Percentiles rank a stretch among this genome's conserved stretches.
These are phyloP conservation scores for Bergia sp. DNA, from an alignment of 92 coral and sea anemone genomes.

Conservation along the genomic window DNA sequence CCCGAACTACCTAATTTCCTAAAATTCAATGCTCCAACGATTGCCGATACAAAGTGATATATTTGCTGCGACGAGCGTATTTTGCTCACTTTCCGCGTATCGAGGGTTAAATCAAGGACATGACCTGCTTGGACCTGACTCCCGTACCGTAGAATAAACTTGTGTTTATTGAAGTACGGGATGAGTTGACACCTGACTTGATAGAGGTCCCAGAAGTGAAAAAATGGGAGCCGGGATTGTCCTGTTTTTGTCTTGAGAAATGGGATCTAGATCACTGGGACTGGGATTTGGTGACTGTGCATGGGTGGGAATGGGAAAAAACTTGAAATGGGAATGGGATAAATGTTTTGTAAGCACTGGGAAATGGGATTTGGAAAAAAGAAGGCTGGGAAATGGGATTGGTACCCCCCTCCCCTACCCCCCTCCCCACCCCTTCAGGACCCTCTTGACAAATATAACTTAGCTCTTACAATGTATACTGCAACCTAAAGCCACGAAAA, in stretches of 20 bases:
- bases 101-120: slow-evolving; percentile 1
- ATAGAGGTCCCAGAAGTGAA: slow-evolving; percentile 4
- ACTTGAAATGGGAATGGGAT: too few relatives aligned
- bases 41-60: background rate
- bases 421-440: too few relatives aligned
- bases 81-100: background rate
- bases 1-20: slow-evolving; percentile 7
- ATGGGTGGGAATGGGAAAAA: too few relatives aligned
- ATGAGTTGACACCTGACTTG: slow-evolving; percentile 11
- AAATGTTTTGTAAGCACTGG: too few relatives aligned
- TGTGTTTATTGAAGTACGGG: slow-evolving; percentile 14
- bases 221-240: background rate
- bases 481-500: too few relatives aligned
- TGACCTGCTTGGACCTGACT: background rate
- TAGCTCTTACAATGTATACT: too few relatives aligned
- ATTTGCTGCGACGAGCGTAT: background rate
- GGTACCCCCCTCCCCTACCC: too few relatives aligned
- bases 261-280: background rate
- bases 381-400: too few relatives aligned
- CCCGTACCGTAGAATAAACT: background rate
- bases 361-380: too few relatives aligned
- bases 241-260: background rate
- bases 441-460: too few relatives aligned
- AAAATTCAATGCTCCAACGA: slow-evolving; percentile 7
- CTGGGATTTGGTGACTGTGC: too few relatives aligned